Conservation (phyloP, 2,888 invertebrate genomes). For the Tinea pellionella region DNA sequence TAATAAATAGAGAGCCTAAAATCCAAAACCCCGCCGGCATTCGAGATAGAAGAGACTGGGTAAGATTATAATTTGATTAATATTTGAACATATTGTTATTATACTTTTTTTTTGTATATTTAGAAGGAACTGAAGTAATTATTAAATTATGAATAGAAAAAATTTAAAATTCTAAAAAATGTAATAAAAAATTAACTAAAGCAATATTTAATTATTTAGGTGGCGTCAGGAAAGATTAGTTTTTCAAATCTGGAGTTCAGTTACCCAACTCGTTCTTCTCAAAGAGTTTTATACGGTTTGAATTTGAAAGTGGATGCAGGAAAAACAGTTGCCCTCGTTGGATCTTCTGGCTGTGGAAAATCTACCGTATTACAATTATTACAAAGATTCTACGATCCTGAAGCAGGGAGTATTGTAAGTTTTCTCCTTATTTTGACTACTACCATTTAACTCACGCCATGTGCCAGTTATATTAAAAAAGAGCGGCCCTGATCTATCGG, state of each 20-base stretch:
- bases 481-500: too few relatives aligned
- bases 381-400: constrained; percentile 84
- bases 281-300: constrained; percentile 76
- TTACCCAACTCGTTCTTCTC: constrained; percentile 83
- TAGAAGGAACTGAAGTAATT: too few relatives aligned
- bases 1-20: constrained; percentile 43
- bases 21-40: constrained; percentile 41
- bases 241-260: constrained; percentile 78
- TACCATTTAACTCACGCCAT: too few relatives aligned
- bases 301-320: constrained; percentile 75
- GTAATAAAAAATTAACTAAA: too few relatives aligned
- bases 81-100: too few relatives aligned
- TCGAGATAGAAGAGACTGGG: constrained; percentile 36
- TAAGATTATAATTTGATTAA: not conserved
- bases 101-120: too few relatives aligned
- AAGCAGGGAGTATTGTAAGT: constrained; percentile 66
- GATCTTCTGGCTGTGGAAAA: constrained; percentile 83
- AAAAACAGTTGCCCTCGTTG: constrained; percentile 80
- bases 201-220: constrained; percentile 33
- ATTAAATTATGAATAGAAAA: too few relatives aligned
- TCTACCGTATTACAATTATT: constrained; percentile 83
- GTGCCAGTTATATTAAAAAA: too few relatives aligned
- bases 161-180: not conserved
- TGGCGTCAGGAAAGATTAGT: constrained; percentile 73
- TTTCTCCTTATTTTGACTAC: too few relatives aligned